Evolutionary conservation across 1,140 invertebrate genomes (phyloP), one percentile per base, ranked within the genome.

Genomic region (Metopolophium dirhodum): DNA sequence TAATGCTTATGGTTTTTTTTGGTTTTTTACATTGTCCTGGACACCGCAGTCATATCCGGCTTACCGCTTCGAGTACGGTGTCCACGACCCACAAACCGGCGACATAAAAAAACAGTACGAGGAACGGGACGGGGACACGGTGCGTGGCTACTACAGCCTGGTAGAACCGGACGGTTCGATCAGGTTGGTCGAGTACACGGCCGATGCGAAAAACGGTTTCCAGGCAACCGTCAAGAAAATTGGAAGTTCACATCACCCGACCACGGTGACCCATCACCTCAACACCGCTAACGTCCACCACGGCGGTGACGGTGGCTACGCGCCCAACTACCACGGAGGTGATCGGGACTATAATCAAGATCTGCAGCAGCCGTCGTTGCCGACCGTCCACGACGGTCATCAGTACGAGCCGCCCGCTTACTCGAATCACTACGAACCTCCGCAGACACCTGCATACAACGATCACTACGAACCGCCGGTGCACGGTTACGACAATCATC

Each of bases 41-140:
- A 2, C 35, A 23, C 30, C 30, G 23, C 86, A 94, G 94, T 87
- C 94, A 6, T 94, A 94, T 93, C 94, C 94, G 20, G 94, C 94
- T 54, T 95, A 95, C 94, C 94, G 94, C 37, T 95, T 95, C 94
- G 94, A 95, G 94, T 95, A 95, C 94, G 95, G 94, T 47, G 95
- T 95, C 26, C 94, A 95, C 92, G 95, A 95, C 93, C 94, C 94
- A 14, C 94, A 95, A 87, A 94, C 94, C 77, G 95, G 95, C 37
- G 95, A 95, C 91, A 94, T 95, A 90, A 94, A 95, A 57, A 94
- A 94, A 77, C 95, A 95, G 94, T 95, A 94, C 94, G 95, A 95
- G 91, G 93, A 94, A 90, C 93, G 94, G 14, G 94, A 94, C 77
- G 94, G 94, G n/a, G 94, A 94, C 82, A 93, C 93, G 18, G 94